A percentile compares a stretch with the other conserved stretches of the same genome.
Conservation (phyloP, 2,888 invertebrate species). For the Cacoxenus indagator region DNA sequence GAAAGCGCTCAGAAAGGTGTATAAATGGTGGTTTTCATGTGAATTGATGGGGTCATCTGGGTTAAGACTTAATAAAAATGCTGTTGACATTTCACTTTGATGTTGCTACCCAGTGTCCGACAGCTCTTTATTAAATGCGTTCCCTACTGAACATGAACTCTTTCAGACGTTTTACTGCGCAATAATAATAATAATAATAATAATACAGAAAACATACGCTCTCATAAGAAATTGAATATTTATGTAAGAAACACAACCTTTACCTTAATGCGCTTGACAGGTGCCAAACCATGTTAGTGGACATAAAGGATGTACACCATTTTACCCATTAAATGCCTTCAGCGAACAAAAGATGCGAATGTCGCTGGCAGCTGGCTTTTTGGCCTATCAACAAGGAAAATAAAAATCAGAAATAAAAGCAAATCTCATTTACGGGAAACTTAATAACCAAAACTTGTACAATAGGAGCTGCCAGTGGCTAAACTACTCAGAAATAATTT, state of each 20-base stretch:
- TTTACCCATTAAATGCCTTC: not conserved
- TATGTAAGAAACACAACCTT: not conserved
- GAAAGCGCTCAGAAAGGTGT: too few relatives aligned
- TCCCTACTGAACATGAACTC: not conserved
- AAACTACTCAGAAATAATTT: too few relatives aligned
- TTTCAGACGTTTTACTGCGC: not conserved
- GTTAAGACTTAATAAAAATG: not conserved
- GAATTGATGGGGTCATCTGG: not conserved
- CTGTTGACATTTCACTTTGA: not conserved
- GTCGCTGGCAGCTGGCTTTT: not conserved
- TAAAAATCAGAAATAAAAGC: too few relatives aligned
- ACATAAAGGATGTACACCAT: not conserved
- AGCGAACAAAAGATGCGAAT: too few relatives aligned
- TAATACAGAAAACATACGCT: not conserved
- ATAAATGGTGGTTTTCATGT: too few relatives aligned
- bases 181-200: too few relatives aligned
- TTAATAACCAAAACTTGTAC: too few relatives aligned
- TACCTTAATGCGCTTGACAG: not conserved
- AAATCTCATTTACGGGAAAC: too few relatives aligned
- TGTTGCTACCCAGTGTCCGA: not conserved
- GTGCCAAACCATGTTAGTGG: not conserved
- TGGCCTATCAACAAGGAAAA: too few relatives aligned
- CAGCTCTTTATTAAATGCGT: not conserved
- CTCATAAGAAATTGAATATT: not conserved
- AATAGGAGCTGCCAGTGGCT: too few relatives aligned